Percentiles rank a stretch among this genome's conserved stretches.
Evolutionary conservation across 2,888 invertebrate genomes (phyloP).

Genomic region (Pristionchus japonicus): DNA sequence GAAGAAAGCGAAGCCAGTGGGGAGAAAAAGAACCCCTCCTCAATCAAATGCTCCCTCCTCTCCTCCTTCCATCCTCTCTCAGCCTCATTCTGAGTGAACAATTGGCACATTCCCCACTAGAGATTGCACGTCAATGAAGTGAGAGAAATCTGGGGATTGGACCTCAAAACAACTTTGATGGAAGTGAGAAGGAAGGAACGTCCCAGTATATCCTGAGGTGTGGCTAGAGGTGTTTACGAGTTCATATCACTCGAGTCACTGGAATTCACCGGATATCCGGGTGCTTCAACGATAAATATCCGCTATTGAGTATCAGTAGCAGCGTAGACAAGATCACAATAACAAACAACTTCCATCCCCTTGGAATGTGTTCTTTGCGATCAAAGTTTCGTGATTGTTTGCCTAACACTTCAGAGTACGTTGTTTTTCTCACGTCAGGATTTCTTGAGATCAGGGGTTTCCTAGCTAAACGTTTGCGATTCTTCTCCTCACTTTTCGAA

Average conservation of each 20-base stretch:
- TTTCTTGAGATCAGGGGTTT: too few relatives aligned
- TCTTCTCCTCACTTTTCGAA: neutral
- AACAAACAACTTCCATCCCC: neutral
- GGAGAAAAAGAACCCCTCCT: conserved; percentile 28
- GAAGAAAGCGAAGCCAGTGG: neutral
- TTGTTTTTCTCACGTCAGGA: neutral
- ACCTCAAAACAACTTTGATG: neutral
- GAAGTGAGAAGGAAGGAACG: neutral
- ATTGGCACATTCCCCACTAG: conserved; percentile 35
- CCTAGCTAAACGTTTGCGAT: neutral
- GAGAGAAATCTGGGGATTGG: conserved; percentile 2
- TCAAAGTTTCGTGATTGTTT: neutral
- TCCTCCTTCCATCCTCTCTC: neutral
- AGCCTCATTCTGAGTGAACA: neutral
- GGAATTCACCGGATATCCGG: neutral
- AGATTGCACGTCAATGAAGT: conserved; percentile 20
- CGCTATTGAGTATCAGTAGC: neutral
- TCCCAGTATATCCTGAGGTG: neutral
- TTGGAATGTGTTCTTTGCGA: neutral
- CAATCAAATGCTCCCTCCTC: conserved; percentile 11
- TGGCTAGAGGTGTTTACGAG: neutral
- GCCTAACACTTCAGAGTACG: too few relatives aligned
- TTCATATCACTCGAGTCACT: too few relatives aligned
- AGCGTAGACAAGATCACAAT: too few relatives aligned
- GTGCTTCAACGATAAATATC: neutral